Percentiles rank a stretch among this genome's conserved stretches.
Conservation (phyloP, 1,140 invertebrate genomes). For the Zaprionus tsacasi region DNA sequence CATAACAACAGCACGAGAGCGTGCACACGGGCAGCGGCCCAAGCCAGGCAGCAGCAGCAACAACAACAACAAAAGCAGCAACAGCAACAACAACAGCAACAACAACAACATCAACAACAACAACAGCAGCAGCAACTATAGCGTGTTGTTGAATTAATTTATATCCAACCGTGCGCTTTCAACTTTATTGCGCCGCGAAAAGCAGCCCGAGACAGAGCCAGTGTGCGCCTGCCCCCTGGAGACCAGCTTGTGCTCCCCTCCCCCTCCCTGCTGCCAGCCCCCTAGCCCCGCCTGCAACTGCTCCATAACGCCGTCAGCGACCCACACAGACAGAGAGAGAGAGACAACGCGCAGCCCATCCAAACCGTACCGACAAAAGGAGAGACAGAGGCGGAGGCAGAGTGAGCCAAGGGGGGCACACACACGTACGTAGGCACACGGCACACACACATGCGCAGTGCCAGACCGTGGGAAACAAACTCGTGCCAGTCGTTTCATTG, state of each 20-base stretch:
- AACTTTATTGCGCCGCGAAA: conserved; percentile 82
- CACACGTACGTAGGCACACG: conserved; percentile 44
- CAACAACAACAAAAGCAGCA: conserved; percentile 35
- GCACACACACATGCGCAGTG: conserved; percentile 62
- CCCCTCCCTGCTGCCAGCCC: conserved; percentile 28
- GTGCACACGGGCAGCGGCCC: conserved; percentile 58
- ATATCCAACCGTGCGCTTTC: conserved; percentile 82
- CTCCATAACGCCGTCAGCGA: conserved; percentile 38
- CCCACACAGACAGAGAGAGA: conserved; percentile 60
- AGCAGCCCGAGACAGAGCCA: conserved; percentile 51
- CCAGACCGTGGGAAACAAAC: conserved; percentile 84
- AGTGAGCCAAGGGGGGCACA: too few relatives aligned
- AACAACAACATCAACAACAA: conserved; percentile 45
- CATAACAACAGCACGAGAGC: conserved; percentile 69
- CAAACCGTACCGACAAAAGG: conserved; percentile 53
- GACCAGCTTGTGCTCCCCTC: conserved; percentile 16
- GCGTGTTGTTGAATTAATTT: conserved; percentile 83
- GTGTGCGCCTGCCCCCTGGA: conserved; percentile 27
- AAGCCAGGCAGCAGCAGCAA: conserved; percentile 49
- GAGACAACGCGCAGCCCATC: conserved; percentile 37
- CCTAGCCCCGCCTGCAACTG: neutral
- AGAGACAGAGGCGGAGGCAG: conserved; percentile 11
- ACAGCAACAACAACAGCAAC: conserved; percentile 34
- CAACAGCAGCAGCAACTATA: conserved; percentile 48
- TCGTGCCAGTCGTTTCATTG: conserved; percentile 84